Evolutionary conservation across 1,140 invertebrate genomes (phyloP), one percentile per base, ranked within the genome.

Genomic region (Zaprionus capensis): DNA sequence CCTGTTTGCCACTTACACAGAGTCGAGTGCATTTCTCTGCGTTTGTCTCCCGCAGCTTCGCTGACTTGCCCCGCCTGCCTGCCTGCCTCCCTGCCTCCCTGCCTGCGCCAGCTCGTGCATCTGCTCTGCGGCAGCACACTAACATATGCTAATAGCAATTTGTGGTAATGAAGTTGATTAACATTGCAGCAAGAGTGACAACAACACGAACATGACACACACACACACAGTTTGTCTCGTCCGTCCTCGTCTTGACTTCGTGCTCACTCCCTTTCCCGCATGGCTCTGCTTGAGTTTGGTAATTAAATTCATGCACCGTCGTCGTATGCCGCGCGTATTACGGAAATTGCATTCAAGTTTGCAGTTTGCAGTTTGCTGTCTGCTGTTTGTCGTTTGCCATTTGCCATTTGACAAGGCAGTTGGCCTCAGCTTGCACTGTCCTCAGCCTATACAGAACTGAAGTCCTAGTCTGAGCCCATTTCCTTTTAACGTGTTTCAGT

Each of bases 131-230:
- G 58, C 58, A 68, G 49, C 77, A 81, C 85, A 88, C 85, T 88
- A 90, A 88, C 84, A 88, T 88, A 88, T 88, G 84, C 84, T 88
- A 88, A 88, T 88, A 90, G 81, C 84, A 88, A 90, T 88, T 88
- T 88, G 84, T 85, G 84, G 84, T 90, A 88, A 88, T 88, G 84
- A 88, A 88, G 84, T 88, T 88, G 84, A 88, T 88, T 88, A 88
- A 90, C 84, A 90, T 88, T 90, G 84, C 84, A 88, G 81, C 84
- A 81, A 75, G 81, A 90, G 81, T 90, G 81, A 84, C 81, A 88
- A 81, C 80, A 88, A 81, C 85, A 78, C 61, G 36, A 77, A 74
- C 77, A 83, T 64, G 67, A 80, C 80, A 83, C 72, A 38, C 55
- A 61, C 57, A 28, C 67, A 51, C 12, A 67, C 49, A 17, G 26